Conservation (phyloP, 2,113 vertebrate genomes). For the Psittacara wagleri region DNA sequence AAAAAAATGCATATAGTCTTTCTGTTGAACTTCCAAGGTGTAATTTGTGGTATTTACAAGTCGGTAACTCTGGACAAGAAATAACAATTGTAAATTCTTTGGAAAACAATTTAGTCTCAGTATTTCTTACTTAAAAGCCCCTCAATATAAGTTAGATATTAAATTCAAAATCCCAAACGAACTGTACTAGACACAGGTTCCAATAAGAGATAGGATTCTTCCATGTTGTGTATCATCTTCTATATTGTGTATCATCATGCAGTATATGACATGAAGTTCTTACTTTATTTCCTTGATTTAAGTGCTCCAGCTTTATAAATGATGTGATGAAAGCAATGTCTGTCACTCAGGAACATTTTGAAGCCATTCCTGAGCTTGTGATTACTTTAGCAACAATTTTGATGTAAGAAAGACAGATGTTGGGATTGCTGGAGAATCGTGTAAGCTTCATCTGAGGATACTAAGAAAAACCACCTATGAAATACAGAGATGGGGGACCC, state of each 20-base stretch:
- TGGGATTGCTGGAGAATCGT: background rate
- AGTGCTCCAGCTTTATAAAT: background rate
- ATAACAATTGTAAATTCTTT: background rate
- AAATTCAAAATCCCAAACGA: background rate
- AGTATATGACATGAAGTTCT: background rate
- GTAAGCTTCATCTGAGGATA: background rate
- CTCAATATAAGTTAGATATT: background rate
- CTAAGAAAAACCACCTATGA: background rate
- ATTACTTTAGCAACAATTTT: background rate
- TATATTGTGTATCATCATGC: background rate
- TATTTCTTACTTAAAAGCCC: background rate
- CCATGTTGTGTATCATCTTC: background rate
- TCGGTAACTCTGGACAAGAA: background rate
- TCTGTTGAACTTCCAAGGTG: background rate
- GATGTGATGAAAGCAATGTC: background rate
- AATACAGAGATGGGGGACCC: background rate
- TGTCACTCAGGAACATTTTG: background rate
- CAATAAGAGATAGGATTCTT: background rate
- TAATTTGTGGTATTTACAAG: background rate
- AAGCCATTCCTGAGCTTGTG: background rate
- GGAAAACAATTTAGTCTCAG: background rate
- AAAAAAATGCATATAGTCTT: background rate
- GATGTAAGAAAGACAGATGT: background rate
- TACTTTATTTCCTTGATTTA: background rate
- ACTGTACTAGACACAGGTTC: background rate